Conservation (phyloP, 2,888 invertebrate genomes). For the Pseudococcus jackbeardsleyi region DNA sequence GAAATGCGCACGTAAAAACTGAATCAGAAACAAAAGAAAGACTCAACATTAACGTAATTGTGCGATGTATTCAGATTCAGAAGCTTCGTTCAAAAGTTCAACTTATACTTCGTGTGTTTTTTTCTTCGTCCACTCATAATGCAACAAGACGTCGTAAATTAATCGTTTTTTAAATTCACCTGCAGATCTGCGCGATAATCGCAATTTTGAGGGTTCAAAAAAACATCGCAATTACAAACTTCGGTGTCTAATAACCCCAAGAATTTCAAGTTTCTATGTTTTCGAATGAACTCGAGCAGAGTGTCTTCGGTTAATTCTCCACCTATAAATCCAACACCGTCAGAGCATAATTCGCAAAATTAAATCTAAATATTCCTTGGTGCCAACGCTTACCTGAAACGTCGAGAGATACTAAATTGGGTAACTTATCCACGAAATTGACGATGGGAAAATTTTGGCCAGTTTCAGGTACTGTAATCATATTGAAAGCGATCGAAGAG, state of each 20-base stretch:
- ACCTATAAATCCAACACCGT: constrained; percentile 69
- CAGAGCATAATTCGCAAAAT: not conserved
- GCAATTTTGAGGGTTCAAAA: constrained; percentile 71
- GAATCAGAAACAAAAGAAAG: not conserved
- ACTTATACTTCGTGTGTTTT: too few relatives aligned
- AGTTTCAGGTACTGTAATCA: not conserved
- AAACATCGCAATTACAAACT: constrained; percentile 73
- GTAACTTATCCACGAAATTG: constrained; percentile 72
- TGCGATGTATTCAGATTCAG: too few relatives aligned
- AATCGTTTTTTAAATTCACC: constrained; percentile 69
- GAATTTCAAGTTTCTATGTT: constrained; percentile 73
- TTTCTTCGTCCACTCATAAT: too few relatives aligned
- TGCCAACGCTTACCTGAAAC: constrained; percentile 73
- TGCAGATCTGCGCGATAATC: constrained; percentile 71
- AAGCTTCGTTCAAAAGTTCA: too few relatives aligned
- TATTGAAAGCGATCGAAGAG: constrained; percentile 57
- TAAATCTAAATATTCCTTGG: not conserved
- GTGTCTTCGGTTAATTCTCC: constrained; percentile 72
- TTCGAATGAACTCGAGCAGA: constrained; percentile 71
- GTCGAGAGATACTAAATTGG: constrained; percentile 75
- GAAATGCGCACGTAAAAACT: not conserved
- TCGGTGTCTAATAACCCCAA: constrained; percentile 74
- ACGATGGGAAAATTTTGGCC: constrained; percentile 69
- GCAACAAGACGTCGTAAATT: too few relatives aligned
- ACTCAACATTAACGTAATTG: too few relatives aligned